Conservation (phyloP, 2,113 vertebrate genomes). For the Zosterops lateralis region DNA sequence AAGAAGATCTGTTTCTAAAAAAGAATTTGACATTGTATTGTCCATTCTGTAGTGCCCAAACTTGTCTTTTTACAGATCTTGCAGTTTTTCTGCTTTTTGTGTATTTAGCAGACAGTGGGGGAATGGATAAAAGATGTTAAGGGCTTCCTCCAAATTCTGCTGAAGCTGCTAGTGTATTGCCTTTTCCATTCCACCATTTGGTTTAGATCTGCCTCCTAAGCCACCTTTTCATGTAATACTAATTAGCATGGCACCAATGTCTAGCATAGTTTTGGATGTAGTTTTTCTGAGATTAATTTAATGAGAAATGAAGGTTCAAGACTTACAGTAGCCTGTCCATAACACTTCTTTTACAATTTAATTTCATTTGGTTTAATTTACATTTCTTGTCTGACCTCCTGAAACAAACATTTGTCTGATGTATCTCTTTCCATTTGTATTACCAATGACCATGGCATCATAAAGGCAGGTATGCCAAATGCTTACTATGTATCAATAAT, state of each 20-base stretch:
- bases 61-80: background rate
- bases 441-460: background rate
- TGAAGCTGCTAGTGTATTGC: background rate
- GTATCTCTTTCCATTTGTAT: background rate
- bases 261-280: background rate
- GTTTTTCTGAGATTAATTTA: background rate
- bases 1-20: background rate
- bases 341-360: background rate
- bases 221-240: background rate
- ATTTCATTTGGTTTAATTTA: background rate
- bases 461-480: background rate
- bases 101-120: background rate
- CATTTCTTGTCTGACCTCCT: background rate
- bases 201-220: background rate
- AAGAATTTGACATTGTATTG: background rate
- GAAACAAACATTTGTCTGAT: background rate
- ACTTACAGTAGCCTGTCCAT: background rate
- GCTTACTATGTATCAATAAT: background rate
- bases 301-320: background rate
- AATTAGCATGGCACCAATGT: background rate
- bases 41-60: background rate
- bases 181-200: background rate
- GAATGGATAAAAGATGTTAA: background rate
- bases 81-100: background rate
- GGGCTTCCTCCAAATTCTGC: background rate